These are phyloP conservation scores for Prenolepis imparis DNA, from an alignment of 2,888 invertebrate species.

Conservation along the genomic window DNA sequence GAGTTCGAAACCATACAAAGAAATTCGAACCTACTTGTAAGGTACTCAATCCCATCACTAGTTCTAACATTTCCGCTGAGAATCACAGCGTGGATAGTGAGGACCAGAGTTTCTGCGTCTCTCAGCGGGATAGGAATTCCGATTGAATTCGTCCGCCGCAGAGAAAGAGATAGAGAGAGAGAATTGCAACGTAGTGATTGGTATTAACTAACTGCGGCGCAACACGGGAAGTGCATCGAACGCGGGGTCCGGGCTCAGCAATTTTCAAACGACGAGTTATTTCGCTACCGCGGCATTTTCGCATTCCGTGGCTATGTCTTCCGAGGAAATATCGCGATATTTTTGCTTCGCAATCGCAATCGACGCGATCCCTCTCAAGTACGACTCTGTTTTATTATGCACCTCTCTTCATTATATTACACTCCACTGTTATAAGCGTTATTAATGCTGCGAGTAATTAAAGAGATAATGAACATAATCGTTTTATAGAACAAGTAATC, in stretches of 20 bases:
- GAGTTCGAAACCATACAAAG: too few relatives aligned
- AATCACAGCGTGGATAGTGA: not conserved
- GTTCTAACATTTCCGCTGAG: conserved; percentile 1
- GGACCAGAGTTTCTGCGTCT: conserved; percentile 11
- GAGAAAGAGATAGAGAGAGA: not conserved
- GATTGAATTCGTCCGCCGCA: conserved; percentile 59
- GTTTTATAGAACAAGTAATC: not conserved
- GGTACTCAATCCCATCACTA: too few relatives aligned
- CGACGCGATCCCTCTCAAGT: conserved; percentile 2
- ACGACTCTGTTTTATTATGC: conserved; percentile 4
- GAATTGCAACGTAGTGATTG: conserved; percentile 63
- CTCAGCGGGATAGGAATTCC: conserved; percentile 55
- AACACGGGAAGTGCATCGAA: conserved; percentile 57
- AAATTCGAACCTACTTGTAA: too few relatives aligned
- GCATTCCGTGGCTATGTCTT: conserved; percentile 33
- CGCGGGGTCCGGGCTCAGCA: conserved; percentile 66
- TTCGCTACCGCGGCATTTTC: conserved; percentile 71
- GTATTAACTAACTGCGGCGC: conserved; percentile 55
- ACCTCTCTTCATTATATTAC: not conserved
- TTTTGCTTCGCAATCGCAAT: not conserved
- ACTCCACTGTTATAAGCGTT: not conserved
- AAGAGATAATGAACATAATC: not conserved
- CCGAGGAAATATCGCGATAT: conserved; percentile 47
- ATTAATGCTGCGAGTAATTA: not conserved
- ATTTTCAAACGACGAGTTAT: conserved; percentile 76